These are phyloP conservation scores for Parauchenoglanis ngamensis DNA, from an alignment of 2,797 vertebrate genomes.

Conservation along the genomic window DNA sequence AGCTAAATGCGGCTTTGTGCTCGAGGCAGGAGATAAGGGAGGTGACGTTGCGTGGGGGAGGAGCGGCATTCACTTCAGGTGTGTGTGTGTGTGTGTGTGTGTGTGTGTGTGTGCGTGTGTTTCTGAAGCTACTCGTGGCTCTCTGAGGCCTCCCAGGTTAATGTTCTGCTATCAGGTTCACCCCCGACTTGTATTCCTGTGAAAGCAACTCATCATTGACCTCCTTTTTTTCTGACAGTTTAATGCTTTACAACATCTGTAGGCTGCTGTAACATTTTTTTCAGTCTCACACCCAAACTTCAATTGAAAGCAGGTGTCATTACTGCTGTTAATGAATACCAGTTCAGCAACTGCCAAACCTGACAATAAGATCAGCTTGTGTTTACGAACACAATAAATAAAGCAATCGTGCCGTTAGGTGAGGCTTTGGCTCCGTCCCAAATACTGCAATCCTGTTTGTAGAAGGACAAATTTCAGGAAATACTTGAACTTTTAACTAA, in stretches of 20 bases:
- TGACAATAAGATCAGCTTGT: neutral
- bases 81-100: conserved; percentile 17
- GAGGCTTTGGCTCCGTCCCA: conserved; percentile 29
- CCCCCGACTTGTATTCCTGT: conserved; percentile 8
- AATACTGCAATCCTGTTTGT: neutral
- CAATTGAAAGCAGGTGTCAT: neutral
- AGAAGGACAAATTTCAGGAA: neutral
- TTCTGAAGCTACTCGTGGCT: conserved; percentile 40
- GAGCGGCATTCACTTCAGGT: conserved; percentile 69
- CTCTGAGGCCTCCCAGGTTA: conserved; percentile 41
- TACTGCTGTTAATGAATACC: conserved; percentile 2
- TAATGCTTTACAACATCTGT: conserved; percentile 24
- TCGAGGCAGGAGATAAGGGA: conserved; percentile 74
- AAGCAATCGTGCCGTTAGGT: neutral
- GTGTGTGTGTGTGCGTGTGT: conserved; percentile 32
- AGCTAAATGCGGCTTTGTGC: conserved; percentile 78
- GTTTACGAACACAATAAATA: conserved; percentile 17
- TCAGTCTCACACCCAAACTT: conserved; percentile 22
- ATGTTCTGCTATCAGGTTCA: conserved; percentile 48
- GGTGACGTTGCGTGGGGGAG: conserved; percentile 69
- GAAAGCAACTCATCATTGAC: conserved; percentile 17
- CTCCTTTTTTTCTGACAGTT: conserved; percentile 21
- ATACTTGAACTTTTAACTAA: neutral
- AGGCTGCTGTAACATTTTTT: neutral
- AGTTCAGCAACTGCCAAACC: conserved; percentile 19